Conservation (phyloP, 2,888 invertebrate species). For the Phaedon cochleariae region DNA sequence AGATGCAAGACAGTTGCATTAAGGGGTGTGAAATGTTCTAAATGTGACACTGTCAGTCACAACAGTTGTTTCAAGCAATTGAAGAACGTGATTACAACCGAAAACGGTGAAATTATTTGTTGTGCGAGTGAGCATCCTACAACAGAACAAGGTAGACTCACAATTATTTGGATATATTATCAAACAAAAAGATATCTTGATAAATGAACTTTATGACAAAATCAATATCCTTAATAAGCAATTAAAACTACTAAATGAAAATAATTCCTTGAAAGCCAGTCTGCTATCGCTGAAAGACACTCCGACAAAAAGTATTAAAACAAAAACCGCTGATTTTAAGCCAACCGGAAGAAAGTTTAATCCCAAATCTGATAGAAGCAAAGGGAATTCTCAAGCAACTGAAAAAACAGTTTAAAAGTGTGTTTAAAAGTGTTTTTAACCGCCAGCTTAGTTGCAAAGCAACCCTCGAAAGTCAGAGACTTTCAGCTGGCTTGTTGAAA, state of each 20-base stretch:
- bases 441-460: too few species aligned
- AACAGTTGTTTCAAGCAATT: background rate
- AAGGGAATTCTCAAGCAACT: background rate
- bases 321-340: background rate
- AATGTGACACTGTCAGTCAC: background rate
- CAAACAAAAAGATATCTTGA: background rate
- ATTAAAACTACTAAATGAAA: background rate
- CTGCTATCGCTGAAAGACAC: background rate
- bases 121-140: background rate
- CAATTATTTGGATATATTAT: slow-evolving; percentile 6
- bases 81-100: background rate
- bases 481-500: background rate
- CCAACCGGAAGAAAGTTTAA: background rate
- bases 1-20: slow-evolving; percentile 2
- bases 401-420: background rate
- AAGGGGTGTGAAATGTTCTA: background rate
- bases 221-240: background rate
- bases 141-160: background rate
- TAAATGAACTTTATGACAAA: background rate
- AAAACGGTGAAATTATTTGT: background rate
- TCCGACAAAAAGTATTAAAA: background rate
- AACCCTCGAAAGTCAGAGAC: too few species aligned
- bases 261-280: background rate
- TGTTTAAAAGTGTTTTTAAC: too few species aligned
- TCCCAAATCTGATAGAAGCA: background rate